Evolutionary conservation across 2,888 invertebrate genomes (phyloP).

Genomic region (Helicoverpa assulta): DNA sequence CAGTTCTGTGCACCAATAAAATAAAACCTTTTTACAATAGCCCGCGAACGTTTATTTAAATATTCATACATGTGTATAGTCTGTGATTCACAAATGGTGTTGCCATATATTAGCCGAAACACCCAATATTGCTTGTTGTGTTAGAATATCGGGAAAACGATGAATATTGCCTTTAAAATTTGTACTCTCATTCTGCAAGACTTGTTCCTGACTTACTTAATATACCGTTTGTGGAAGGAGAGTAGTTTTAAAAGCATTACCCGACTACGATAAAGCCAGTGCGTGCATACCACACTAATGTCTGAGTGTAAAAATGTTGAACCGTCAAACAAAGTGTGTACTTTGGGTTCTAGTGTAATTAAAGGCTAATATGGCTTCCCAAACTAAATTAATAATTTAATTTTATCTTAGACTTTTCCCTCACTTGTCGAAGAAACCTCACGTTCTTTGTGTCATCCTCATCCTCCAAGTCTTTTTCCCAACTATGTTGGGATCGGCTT

Average conservation of each 20-base stretch:
- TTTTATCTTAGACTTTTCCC: constrained; percentile 10
- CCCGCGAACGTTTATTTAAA: constrained; percentile 30
- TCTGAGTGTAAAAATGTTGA: neutral
- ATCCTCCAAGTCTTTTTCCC: too few relatives aligned
- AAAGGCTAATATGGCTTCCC: constrained; percentile 44
- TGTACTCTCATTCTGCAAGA: neutral
- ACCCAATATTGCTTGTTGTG: constrained; percentile 3
- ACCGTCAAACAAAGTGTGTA: constrained; percentile 1
- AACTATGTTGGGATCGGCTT: too few relatives aligned
- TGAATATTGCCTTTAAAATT: constrained; percentile 5
- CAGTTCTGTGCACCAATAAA: constrained; percentile 35
- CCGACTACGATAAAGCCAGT: constrained; percentile 40
- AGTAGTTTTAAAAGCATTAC: constrained; percentile 13
- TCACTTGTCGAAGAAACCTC: neutral
- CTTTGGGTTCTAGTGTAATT: constrained; percentile 19
- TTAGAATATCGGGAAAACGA: constrained; percentile 4
- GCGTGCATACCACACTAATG: neutral
- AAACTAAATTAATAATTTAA: constrained; percentile 14
- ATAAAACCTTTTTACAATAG: constrained; percentile 15
- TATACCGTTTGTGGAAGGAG: neutral
- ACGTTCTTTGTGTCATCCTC: too few relatives aligned
- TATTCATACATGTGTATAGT: constrained; percentile 34
- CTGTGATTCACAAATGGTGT: constrained; percentile 43
- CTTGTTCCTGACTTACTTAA: neutral
- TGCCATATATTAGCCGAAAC: constrained; percentile 4